Evolutionary conservation across 2,888 invertebrate genomes (phyloP).

Genomic region (Hemithea aestivaria): DNA sequence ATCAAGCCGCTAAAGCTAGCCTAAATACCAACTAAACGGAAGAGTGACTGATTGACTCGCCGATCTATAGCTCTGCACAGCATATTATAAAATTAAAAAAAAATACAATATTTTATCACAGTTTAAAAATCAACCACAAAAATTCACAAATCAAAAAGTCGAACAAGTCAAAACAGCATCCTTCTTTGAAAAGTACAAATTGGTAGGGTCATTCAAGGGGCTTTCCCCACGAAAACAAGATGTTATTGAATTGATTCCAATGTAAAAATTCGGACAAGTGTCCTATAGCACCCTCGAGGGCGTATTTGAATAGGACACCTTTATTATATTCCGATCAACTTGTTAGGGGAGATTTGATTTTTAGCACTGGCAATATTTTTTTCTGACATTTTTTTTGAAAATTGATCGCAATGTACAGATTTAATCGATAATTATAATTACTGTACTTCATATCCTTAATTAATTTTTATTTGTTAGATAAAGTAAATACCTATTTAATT

Average conservation of each 20-base stretch:
- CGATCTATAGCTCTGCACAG: too few species aligned
- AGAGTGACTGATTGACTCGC: too few species aligned
- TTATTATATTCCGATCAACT: constrained; percentile 26
- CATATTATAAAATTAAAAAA: too few species aligned
- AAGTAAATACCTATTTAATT: too few species aligned
- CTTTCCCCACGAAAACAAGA: constrained; percentile 22
- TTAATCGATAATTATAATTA: too few species aligned
- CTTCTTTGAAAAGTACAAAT: constrained; percentile 17
- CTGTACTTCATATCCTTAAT: too few species aligned
- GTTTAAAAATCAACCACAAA: neutral
- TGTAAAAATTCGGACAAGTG: constrained; percentile 37
- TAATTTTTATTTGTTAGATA: too few species aligned
- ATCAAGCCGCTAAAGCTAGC: too few species aligned
- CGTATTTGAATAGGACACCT: constrained; percentile 22
- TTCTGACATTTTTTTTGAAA: too few species aligned
- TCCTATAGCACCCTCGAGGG: constrained; percentile 32
- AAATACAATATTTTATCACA: too few species aligned
- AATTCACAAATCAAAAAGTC: neutral
- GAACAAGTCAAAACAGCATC: constrained; percentile 8
- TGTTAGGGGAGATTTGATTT: constrained; percentile 9
- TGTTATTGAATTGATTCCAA: constrained; percentile 42
- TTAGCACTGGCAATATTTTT: constrained; percentile 15
- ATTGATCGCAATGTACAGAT: too few species aligned
- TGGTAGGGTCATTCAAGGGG: constrained; percentile 30
- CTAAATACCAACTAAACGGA: too few species aligned